phyloP scores from a whole-genome alignment of 2,797 vertebrate species.

The Apogon talboti region DNA sequence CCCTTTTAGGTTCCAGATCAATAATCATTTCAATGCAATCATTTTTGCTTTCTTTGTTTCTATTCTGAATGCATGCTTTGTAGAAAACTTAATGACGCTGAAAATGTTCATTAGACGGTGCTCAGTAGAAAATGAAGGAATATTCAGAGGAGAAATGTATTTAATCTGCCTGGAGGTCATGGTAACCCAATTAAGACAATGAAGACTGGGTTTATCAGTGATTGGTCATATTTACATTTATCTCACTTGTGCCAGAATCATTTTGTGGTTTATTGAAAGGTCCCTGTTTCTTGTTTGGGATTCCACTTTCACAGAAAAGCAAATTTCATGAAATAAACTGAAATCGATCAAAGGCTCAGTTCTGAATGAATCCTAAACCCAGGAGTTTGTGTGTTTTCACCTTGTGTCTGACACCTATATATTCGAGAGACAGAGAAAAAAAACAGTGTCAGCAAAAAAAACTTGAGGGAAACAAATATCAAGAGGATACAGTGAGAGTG shows the following conservation, averaged over 20 bases:
- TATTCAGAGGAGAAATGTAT: too few relatives aligned
- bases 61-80: too few relatives aligned
- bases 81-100: too few relatives aligned
- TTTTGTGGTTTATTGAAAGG: neutral
- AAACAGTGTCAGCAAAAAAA: conserved; percentile 46
- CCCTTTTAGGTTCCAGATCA: too few relatives aligned
- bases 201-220: too few relatives aligned
- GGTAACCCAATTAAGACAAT: too few relatives aligned
- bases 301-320: neutral
- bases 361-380: conserved; percentile 3
- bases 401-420: conserved; percentile 29
- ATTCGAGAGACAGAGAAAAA: conserved; percentile 43
- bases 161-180: too few relatives aligned
- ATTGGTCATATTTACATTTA: neutral
- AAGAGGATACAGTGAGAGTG: conserved; percentile 53
- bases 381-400: conserved; percentile 13
- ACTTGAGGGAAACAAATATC: conserved; percentile 53
- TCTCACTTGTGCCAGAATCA: neutral
- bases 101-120: too few relatives aligned
- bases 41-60: too few relatives aligned
- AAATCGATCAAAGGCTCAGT: conserved; percentile 6
- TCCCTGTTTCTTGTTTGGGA: neutral
- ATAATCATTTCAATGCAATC: too few relatives aligned
- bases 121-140: too few relatives aligned
- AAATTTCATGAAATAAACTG: neutral